phyloP scores from a whole-genome alignment of 2,888 invertebrate genomes.

The Volucella bombylans region DNA sequence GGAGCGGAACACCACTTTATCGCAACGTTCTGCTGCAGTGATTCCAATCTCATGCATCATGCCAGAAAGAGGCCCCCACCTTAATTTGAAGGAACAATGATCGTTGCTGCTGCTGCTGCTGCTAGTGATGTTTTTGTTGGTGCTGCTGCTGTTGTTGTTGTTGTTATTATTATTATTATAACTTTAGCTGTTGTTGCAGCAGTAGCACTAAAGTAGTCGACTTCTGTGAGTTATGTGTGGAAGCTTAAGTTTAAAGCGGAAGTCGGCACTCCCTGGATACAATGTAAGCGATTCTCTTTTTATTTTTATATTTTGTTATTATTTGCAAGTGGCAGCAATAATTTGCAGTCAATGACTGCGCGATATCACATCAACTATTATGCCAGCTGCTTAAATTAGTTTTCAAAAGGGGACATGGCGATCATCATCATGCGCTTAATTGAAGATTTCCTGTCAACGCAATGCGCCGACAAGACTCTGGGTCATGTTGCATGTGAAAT shows the following conservation, averaged over 20 bases:
- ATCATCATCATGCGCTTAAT: conserved; percentile 57
- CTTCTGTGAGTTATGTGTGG: conserved; percentile 69
- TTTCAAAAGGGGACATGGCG: conserved; percentile 53
- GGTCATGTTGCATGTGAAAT: conserved; percentile 53
- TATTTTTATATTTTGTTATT: conserved; percentile 33
- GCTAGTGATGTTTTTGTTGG: background rate
- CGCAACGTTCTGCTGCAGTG: conserved; percentile 74
- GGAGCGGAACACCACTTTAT: conserved; percentile 66
- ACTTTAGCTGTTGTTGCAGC: conserved; percentile 1
- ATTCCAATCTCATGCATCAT: conserved; percentile 74
- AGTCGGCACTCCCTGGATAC: conserved; percentile 72
- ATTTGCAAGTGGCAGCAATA: conserved; percentile 42
- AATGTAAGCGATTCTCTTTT: conserved; percentile 42
- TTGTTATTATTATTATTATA: too few species aligned
- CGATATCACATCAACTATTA: conserved; percentile 68
- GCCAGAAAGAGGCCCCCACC: conserved; percentile 70
- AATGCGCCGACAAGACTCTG: conserved; percentile 31
- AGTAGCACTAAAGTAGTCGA: conserved; percentile 64
- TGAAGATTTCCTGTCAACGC: conserved; percentile 73
- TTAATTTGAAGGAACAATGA: conserved; percentile 72
- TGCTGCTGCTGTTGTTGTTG: too few species aligned
- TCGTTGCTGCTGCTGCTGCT: conserved; percentile 36
- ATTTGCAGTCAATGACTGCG: conserved; percentile 70
- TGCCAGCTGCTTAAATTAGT: conserved; percentile 68
- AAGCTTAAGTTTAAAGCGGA: conserved; percentile 70